Percentiles rank a stretch among this genome's conserved stretches.
phyloP scores from a whole-genome alignment of 2,888 invertebrate genomes.

The Yponomeuta malinellus region DNA sequence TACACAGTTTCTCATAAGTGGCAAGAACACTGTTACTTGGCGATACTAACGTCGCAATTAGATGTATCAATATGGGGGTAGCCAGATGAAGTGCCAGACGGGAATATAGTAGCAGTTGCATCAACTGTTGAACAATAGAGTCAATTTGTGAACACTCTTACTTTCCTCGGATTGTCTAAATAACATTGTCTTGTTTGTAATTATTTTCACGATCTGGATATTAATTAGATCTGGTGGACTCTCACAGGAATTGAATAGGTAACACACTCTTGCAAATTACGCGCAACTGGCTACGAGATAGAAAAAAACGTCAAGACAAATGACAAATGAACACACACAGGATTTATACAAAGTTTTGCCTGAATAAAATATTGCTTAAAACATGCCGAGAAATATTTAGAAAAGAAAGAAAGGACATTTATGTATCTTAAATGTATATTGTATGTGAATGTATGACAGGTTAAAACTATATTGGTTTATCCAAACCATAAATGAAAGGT shows the following conservation, averaged over 20 bases:
- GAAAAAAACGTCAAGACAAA: too few relatives aligned
- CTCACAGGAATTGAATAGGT: background rate
- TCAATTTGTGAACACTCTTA: conserved; percentile 33
- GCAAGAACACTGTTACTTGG: background rate
- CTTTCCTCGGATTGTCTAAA: conserved; percentile 40
- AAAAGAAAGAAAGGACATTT: too few relatives aligned
- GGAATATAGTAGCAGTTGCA: background rate
- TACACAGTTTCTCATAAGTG: conserved; percentile 4
- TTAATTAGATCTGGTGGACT: conserved; percentile 4
- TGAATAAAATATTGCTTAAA: too few relatives aligned
- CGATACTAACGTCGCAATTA: background rate
- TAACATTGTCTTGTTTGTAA: conserved; percentile 28
- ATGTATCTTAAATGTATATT: too few relatives aligned
- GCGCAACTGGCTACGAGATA: too few relatives aligned
- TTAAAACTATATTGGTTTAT: too few relatives aligned
- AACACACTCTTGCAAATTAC: background rate
- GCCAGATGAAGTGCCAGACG: background rate
- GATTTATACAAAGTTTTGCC: too few relatives aligned
- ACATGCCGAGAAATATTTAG: too few relatives aligned
- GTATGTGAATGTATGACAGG: too few relatives aligned
- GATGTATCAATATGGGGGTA: background rate
- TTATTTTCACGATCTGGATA: conserved; percentile 13
- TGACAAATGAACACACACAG: too few relatives aligned
- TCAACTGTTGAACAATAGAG: conserved; percentile 22
- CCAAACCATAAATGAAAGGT: too few relatives aligned